Evolutionary conservation across 2,888 invertebrate genomes (phyloP).

Genomic region (Petrolisthes cinctipes): DNA sequence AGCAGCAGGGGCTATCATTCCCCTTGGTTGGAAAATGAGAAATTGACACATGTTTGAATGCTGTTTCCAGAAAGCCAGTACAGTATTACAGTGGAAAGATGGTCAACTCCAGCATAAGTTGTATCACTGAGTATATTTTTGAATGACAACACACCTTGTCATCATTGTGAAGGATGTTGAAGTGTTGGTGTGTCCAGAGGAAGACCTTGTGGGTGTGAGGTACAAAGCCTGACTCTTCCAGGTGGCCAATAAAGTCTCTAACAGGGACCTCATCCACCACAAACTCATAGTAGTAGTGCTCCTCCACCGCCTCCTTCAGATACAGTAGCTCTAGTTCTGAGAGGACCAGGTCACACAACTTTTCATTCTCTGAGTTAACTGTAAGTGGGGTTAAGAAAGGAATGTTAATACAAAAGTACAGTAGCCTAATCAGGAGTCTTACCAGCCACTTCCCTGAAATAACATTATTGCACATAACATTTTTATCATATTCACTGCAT

Average conservation of each 20-base stretch:
- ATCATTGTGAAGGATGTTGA: slow-evolving; percentile 72
- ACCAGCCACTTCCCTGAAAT: background rate
- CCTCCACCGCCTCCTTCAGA: slow-evolving; percentile 72
- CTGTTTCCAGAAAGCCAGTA: too few relatives aligned
- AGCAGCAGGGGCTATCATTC: too few relatives aligned
- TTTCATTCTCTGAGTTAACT: slow-evolving; percentile 69
- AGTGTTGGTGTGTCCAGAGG: slow-evolving; percentile 72
- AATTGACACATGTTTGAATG: too few relatives aligned
- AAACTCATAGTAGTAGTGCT: slow-evolving; percentile 74
- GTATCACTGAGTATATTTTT: too few relatives aligned
- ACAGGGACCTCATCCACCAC: slow-evolving; percentile 72
- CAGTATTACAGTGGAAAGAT: too few relatives aligned
- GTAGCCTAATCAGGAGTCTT: background rate
- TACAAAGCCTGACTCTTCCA: slow-evolving; percentile 72
- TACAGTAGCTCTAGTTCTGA: slow-evolving; percentile 69
- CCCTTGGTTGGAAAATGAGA: too few relatives aligned
- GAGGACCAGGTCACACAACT: slow-evolving; percentile 70
- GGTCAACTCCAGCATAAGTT: too few relatives aligned
- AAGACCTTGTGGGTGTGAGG: slow-evolving; percentile 72
- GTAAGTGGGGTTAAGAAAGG: slow-evolving; percentile 19
- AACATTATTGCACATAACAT: background rate
- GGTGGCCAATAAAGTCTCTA: slow-evolving; percentile 72
- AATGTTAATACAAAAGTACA: background rate
- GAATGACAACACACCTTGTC: slow-evolving; percentile 68
- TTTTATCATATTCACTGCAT: too few relatives aligned